phyloP scores from a whole-genome alignment of 2,113 vertebrate species.

The Nothobranchius furzeri region DNA sequence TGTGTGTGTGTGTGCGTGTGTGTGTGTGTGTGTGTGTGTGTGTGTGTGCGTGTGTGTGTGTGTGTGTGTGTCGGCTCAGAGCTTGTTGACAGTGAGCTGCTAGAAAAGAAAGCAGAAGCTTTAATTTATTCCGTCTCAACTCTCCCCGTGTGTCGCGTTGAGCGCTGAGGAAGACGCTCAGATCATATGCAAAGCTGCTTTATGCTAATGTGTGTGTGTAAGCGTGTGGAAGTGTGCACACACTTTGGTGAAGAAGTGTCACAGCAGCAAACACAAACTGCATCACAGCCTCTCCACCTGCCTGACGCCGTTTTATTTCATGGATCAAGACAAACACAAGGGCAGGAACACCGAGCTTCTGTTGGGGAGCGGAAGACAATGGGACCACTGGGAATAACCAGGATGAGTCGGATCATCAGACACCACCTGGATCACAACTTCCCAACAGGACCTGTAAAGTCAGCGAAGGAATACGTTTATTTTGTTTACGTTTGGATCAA shows the following conservation, averaged over 20 bases:
- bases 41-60: no score
- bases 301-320: constrained; percentile 23
- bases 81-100: constrained; percentile 54
- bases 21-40: no score
- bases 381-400: neutral
- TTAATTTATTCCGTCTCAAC: constrained; percentile 56
- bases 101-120: constrained; percentile 47
- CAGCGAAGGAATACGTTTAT: no score
- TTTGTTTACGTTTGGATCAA: no score
- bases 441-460: no score
- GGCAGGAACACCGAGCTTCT: neutral
- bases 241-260: constrained; percentile 48
- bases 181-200: constrained; percentile 73
- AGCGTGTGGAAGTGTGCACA: neutral
- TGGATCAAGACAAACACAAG: constrained; percentile 17
- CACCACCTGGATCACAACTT: no score
- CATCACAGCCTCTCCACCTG: constrained; percentile 58
- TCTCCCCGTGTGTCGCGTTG: constrained; percentile 36
- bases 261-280: constrained; percentile 53
- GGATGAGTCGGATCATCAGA: no score
- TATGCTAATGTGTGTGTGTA: constrained; percentile 61
- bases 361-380: neutral
- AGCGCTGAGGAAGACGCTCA: constrained; percentile 53
- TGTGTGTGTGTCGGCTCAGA: neutral
- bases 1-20: neutral